phyloP scores from a whole-genome alignment of 2,888 invertebrate species.

The Automeris io region DNA sequence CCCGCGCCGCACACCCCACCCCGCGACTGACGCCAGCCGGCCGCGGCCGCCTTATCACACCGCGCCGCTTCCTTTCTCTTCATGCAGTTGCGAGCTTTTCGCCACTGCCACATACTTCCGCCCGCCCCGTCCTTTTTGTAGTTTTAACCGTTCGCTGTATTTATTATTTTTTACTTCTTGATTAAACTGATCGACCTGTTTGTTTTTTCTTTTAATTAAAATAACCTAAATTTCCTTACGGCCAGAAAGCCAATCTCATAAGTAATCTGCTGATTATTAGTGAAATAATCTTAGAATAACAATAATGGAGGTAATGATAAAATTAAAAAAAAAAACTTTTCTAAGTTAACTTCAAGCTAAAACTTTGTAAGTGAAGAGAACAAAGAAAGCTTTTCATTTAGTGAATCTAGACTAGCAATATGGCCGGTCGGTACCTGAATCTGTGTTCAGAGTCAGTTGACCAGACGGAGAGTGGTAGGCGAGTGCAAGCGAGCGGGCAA shows the following conservation, averaged over 20 bases:
- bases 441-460: conserved; percentile 19
- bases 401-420: conserved; percentile 18
- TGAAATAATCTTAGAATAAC: too few species aligned
- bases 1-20: conserved; percentile 34
- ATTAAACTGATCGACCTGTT: conserved; percentile 13
- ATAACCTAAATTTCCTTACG: too few species aligned
- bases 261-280: too few species aligned
- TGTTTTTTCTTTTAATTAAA: too few species aligned
- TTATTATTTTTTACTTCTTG: conserved; percentile 42
- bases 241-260: too few species aligned
- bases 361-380: conserved; percentile 12
- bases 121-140: conserved; percentile 61
- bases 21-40: conserved; percentile 60
- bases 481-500: conserved; percentile 51
- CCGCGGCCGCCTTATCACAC: conserved; percentile 71
- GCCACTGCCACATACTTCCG: conserved; percentile 74
- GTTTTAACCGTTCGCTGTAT: conserved; percentile 56
- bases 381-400: conserved; percentile 20
- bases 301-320: too few species aligned
- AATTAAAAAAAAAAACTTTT: too few species aligned
- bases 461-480: conserved; percentile 28
- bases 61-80: conserved; percentile 74
- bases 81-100: conserved; percentile 75
- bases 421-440: conserved; percentile 23
- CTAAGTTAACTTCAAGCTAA: too few species aligned